Evolutionary conservation across 1,140 invertebrate genomes (phyloP), one percentile per base, ranked within the genome.

Genomic region (Zophobas atratus): DNA sequence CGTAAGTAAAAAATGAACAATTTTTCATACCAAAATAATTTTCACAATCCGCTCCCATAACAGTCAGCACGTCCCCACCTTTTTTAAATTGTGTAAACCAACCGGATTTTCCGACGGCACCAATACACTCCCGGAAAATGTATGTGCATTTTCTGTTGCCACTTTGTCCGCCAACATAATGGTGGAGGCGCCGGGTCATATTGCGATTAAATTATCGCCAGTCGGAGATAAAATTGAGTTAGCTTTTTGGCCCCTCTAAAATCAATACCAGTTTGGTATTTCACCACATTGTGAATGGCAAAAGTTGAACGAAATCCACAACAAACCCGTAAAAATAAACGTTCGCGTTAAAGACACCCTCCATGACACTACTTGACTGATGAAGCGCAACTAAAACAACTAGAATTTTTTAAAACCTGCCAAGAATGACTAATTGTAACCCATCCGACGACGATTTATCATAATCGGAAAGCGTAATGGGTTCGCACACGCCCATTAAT

Each of bases 151-250:
- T 60, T 60, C 36, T 60, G 34, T 36, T 60, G 56, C 56, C 56
- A 60, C 56, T 67, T 67, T 67, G 60, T 43, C 39, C 38, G 60
- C 41, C 43, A 43, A 48, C 60, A 67, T 41, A 67, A 67, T 67
- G 60, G 60, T 67, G 60, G 60, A 67, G 60, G 60, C 60, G 60
- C 60, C 60, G 60, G 60, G 60, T 67, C 38, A 67, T 43, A 67
- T 43, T 67, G 39, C 39, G 3, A 67, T 48, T 67, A 41, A 46
- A 67, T 67, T 67, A 43, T 67, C 60, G 39, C 60, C 60, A 67
- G 60, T 67, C 60, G 43, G 4, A 43, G n/a, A 67, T 32, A 43
- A 67, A 67, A 67, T 67, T 67, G 56, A 60, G 56, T 60, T 60
- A 35, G 56, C 56, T 43, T 67, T 43, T 67, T 67, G 60, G 60